A percentile compares a stretch with the other conserved stretches of the same genome.
Conservation (phyloP, 2,113 vertebrate genomes). For the Passer montanus region DNA sequence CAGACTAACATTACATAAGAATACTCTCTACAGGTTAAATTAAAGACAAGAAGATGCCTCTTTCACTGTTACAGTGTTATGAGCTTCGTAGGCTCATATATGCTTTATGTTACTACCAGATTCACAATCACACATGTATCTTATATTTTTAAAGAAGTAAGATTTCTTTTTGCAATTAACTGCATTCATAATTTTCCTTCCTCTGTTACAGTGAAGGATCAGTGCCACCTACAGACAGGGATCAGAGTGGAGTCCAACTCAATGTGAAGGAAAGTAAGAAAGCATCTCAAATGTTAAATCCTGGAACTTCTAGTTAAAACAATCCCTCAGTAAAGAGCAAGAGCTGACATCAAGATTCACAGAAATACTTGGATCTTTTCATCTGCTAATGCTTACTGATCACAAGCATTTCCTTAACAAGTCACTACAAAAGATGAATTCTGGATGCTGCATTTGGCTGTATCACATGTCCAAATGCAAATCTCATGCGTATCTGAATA, state of each 20-base stretch:
- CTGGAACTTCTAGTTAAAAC: conserved; percentile 22
- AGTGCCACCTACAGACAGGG: conserved; percentile 71
- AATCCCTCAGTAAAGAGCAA: conserved; percentile 2
- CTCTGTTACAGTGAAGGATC: conserved; percentile 47
- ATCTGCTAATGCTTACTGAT: background rate
- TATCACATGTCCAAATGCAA: conserved; percentile 41
- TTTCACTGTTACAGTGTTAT: background rate
- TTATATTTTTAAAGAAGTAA: background rate
- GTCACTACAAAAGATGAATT: conserved; percentile 13
- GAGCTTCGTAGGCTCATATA: background rate
- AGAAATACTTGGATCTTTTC: conserved; percentile 12
- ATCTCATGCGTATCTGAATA: conserved; percentile 34
- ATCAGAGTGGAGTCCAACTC: background rate
- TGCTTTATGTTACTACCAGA: background rate
- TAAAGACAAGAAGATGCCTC: background rate
- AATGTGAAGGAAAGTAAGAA: background rate
- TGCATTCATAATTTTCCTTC: background rate
- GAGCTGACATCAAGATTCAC: background rate
- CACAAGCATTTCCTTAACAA: conserved; percentile 23
- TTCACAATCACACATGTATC: background rate
- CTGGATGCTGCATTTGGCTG: background rate
- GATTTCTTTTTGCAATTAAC: background rate
- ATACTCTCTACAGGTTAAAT: background rate
- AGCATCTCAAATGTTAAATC: conserved; percentile 14
- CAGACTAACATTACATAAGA: background rate